Evolutionary conservation across 2,888 invertebrate species (phyloP).

Genomic region (Noctua pronuba): DNA sequence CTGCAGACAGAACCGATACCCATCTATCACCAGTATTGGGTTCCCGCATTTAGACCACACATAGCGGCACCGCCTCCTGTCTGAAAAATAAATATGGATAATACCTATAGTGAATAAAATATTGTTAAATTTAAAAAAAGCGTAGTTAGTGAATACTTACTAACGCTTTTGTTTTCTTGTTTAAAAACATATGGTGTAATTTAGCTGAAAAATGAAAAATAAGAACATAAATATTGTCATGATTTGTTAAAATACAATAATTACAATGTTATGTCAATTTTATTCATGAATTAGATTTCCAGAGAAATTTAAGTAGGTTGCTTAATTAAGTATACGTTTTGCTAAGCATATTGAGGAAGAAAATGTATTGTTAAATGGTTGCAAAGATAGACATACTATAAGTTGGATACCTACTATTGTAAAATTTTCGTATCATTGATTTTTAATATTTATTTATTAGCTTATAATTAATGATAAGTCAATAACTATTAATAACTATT

Average conservation of each 20-base stretch:
- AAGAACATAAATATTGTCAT: too few species aligned
- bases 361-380: background rate
- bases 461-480: background rate
- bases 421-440: too few species aligned
- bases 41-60: constrained; percentile 42
- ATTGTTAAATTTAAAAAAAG: too few species aligned
- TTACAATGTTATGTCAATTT: background rate
- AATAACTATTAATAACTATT: too few species aligned
- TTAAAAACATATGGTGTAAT: too few species aligned
- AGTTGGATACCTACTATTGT: too few species aligned
- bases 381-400: background rate
- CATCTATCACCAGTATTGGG: constrained; percentile 56
- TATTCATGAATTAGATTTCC: background rate
- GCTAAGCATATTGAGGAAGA: background rate
- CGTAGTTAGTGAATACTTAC: too few species aligned
- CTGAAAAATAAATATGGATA: constrained; percentile 17
- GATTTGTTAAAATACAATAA: too few species aligned
- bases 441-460: too few species aligned
- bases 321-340: background rate
- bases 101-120: too few species aligned
- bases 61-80: constrained; percentile 20
- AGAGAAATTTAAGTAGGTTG: background rate
- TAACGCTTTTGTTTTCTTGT: too few species aligned
- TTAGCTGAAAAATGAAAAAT: too few species aligned
- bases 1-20: constrained; percentile 49